Conservation (phyloP, 2,113 vertebrate genomes). For the Porphyrio hochstetteri region DNA sequence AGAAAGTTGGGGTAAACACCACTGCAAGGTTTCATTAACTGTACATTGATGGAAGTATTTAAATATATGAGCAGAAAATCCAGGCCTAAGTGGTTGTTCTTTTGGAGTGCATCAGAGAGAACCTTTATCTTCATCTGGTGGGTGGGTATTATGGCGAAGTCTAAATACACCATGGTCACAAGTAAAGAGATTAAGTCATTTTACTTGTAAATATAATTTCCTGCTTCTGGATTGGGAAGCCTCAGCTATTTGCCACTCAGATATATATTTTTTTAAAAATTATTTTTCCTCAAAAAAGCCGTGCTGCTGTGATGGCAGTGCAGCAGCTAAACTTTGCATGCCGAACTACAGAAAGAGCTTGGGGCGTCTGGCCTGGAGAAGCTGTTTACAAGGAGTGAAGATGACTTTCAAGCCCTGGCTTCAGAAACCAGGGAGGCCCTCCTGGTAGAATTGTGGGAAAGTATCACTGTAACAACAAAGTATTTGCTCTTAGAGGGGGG, state of each 20-base stretch:
- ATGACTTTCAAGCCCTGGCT: background rate
- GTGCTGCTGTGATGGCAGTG: background rate
- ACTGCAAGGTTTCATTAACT: background rate
- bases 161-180: background rate
- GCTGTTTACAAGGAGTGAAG: background rate
- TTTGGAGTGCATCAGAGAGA: background rate
- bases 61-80: background rate
- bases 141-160: background rate
- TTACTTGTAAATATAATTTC: background rate
- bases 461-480: background rate
- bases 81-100: background rate
- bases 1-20: background rate
- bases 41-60: background rate
- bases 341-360: background rate
- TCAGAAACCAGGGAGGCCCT: background rate
- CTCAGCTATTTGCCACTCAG: background rate
- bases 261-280: too few relatives aligned
- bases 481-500: background rate
- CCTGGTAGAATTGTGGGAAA: background rate
- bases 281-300: background rate
- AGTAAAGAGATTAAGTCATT: background rate
- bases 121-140: background rate
- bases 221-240: fast-evolving
- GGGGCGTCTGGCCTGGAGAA: background rate
- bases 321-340: background rate